phyloP scores from a whole-genome alignment of 2,113 vertebrate species.

The Oreamnos americanus region DNA sequence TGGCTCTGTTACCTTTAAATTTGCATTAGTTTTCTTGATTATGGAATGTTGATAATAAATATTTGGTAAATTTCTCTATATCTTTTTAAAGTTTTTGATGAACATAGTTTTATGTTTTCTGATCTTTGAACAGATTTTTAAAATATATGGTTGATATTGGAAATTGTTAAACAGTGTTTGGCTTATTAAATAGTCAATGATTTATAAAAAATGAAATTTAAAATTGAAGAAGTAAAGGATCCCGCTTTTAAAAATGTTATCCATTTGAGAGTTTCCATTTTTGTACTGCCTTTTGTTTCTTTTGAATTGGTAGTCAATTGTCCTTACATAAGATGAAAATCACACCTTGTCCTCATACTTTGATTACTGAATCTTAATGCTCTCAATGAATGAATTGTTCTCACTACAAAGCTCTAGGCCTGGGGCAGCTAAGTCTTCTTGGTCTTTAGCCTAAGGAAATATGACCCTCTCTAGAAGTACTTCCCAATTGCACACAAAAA shows the following conservation, averaged over 20 bases:
- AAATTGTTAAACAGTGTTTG: not conserved
- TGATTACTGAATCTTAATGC: slow-evolving; percentile 49
- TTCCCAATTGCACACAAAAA: slow-evolving; percentile 57
- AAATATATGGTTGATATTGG: not conserved
- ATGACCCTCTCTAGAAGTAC: slow-evolving; percentile 47
- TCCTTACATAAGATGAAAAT: slow-evolving; percentile 59
- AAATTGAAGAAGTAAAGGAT: not conserved
- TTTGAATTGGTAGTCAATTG: slow-evolving; percentile 34
- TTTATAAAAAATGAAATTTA: not conserved
- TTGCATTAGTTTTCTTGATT: not conserved
- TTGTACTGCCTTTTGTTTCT: slow-evolving; percentile 20
- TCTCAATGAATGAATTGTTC: slow-evolving; percentile 67
- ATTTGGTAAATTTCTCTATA: not conserved
- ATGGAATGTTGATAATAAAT: not conserved
- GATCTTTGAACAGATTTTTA: not conserved
- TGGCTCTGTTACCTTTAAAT: not conserved
- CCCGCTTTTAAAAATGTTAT: not conserved
- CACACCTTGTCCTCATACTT: slow-evolving; percentile 53
- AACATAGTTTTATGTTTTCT: not conserved
- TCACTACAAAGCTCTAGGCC: slow-evolving; percentile 20
- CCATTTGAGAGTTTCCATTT: not conserved
- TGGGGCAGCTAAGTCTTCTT: slow-evolving; percentile 56
- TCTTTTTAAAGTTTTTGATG: not conserved
- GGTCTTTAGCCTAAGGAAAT: slow-evolving; percentile 65
- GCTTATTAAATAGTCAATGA: not conserved